phyloP scores from a whole-genome alignment of 2,888 invertebrate genomes.

The Blastobasis lacticolella region DNA sequence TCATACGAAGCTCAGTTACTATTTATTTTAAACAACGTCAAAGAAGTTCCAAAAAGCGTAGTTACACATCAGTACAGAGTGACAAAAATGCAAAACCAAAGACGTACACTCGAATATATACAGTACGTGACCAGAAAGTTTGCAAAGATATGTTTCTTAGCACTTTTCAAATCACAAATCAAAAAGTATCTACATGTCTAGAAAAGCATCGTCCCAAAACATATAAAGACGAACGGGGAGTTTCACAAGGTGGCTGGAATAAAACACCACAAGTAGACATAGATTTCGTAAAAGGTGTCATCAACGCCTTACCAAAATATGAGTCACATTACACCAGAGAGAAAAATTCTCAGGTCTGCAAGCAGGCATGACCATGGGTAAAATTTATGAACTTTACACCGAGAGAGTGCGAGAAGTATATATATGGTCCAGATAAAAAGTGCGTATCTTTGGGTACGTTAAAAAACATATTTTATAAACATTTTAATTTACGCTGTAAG shows the following conservation, averaged over 20 bases:
- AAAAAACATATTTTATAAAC: constrained; percentile 11
- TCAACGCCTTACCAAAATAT: constrained; percentile 4
- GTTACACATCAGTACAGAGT: not conserved
- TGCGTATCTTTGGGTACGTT: constrained; percentile 8
- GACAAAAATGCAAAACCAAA: constrained; percentile 1
- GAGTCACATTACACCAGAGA: constrained; percentile 5
- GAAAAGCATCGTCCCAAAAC: not conserved
- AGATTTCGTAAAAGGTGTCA: constrained; percentile 1
- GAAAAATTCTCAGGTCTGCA: not conserved
- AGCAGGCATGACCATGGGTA: constrained; percentile 1
- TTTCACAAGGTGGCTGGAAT: not conserved
- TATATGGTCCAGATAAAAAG: not conserved
- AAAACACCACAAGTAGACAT: not conserved
- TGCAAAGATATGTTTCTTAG: constrained; percentile 4
- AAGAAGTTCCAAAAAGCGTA: constrained; percentile 1
- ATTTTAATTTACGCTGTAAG: constrained; percentile 12
- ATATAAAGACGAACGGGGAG: constrained; percentile 1
- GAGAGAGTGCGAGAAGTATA: too few species aligned
- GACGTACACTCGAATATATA: constrained; percentile 1
- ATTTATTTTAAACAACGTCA: constrained; percentile 10
- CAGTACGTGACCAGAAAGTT: not conserved
- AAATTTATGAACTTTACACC: too few species aligned
- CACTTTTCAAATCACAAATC: constrained; percentile 2
- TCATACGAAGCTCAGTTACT: constrained; percentile 13
- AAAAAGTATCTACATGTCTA: constrained; percentile 1